Conservation (phyloP, 2,797 vertebrate genomes). For the Anguilla anguilla region DNA sequence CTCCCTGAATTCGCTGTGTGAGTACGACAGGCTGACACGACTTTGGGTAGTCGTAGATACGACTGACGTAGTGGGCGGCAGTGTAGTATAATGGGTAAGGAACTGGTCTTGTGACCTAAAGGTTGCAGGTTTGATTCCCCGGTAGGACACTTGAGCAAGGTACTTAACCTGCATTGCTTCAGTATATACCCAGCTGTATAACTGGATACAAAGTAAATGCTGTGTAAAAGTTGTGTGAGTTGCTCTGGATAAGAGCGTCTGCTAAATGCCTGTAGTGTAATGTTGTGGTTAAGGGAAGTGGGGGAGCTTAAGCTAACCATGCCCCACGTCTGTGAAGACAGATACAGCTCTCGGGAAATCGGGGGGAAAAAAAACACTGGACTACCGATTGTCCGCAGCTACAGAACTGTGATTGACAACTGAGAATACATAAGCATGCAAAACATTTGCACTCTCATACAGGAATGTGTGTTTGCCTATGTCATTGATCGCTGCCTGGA, state of each 20-base stretch:
- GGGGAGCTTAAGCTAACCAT: constrained; percentile 36
- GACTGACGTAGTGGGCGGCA: too few species aligned
- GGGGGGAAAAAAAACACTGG: not conserved
- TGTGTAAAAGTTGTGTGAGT: too few species aligned
- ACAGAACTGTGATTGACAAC: constrained; percentile 28
- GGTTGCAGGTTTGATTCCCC: too few species aligned
- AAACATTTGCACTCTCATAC: constrained; percentile 20
- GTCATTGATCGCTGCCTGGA: not conserved
- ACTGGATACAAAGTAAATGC: too few species aligned
- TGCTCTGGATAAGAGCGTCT: too few species aligned
- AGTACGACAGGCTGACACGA: constrained; percentile 44
- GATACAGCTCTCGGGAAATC: constrained; percentile 17
- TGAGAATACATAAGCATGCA: constrained; percentile 41
- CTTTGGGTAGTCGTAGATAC: constrained; percentile 30
- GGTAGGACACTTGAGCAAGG: too few species aligned
- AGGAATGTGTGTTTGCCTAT: constrained; percentile 6
- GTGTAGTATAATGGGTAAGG: too few species aligned
- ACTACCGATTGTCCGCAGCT: constrained; percentile 21
- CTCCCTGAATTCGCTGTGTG: constrained; percentile 82
- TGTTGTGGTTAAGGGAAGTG: constrained; percentile 37
- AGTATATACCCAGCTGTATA: too few species aligned
- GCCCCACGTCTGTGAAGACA: constrained; percentile 52
- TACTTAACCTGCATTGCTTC: too few species aligned
- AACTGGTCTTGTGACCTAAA: too few species aligned
- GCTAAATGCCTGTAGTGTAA: too few species aligned